phyloP scores from a whole-genome alignment of 2,888 invertebrate genomes.

The Timandra comae region DNA sequence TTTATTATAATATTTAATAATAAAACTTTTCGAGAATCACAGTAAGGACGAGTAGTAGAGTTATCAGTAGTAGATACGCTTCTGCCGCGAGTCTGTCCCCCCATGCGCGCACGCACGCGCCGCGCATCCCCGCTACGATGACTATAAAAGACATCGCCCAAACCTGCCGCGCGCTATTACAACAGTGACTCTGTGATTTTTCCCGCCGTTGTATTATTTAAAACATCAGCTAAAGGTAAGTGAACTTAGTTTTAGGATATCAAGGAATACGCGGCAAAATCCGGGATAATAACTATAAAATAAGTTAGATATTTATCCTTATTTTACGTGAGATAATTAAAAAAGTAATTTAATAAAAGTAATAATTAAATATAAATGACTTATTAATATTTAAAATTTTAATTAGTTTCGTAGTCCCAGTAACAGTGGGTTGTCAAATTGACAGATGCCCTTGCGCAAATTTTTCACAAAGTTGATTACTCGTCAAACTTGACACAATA shows the following conservation, averaged over 20 bases:
- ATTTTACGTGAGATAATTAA: too few species aligned
- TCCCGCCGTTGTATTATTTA: slow-evolving; percentile 63
- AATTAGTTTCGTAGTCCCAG: slow-evolving; percentile 22
- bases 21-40: too few species aligned
- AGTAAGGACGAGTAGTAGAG: too few species aligned
- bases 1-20: too few species aligned
- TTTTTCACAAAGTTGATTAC: slow-evolving; percentile 26
- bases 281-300: neutral
- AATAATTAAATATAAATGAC: neutral
- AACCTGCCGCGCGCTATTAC: slow-evolving; percentile 74
- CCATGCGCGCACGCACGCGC: slow-evolving; percentile 34
- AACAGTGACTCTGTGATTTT: slow-evolving; percentile 73
- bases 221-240: slow-evolving; percentile 62
- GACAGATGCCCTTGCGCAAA: slow-evolving; percentile 27
- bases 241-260: slow-evolving; percentile 43
- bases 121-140: slow-evolving; percentile 65
- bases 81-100: slow-evolving; percentile 35
- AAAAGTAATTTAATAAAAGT: neutral
- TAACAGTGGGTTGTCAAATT: slow-evolving; percentile 23
- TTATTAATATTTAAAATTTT: slow-evolving; percentile 7
- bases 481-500: slow-evolving; percentile 35
- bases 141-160: slow-evolving; percentile 67
- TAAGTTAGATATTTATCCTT: too few species aligned
- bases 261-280: slow-evolving; percentile 42
- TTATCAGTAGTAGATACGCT: too few species aligned